Percentiles rank a stretch among this genome's conserved stretches.
Evolutionary conservation across 2,888 invertebrate genomes (phyloP).

Genomic region (Melanostoma mellinum): DNA sequence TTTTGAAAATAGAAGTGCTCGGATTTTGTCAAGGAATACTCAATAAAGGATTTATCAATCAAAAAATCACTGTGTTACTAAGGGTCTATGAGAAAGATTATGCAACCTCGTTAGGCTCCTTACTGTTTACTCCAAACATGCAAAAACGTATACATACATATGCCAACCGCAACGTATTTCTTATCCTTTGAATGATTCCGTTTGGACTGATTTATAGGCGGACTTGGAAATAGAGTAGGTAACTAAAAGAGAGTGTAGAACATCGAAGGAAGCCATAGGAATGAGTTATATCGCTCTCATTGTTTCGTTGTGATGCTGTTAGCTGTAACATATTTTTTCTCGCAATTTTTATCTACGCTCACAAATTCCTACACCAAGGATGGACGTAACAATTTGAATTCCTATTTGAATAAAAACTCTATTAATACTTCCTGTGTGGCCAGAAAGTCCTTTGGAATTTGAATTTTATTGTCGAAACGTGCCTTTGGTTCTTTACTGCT

Average conservation of each 20-base stretch:
- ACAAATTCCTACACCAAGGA: neutral
- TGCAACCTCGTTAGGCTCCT: too few species aligned
- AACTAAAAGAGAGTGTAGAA: conserved; percentile 36
- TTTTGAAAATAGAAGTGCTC: too few species aligned
- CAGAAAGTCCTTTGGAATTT: conserved; percentile 56
- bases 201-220: conserved; percentile 41
- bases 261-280: neutral
- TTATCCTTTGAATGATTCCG: neutral
- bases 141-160: too few species aligned
- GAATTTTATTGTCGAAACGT: conserved; percentile 65
- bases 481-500: conserved; percentile 28
- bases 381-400: conserved; percentile 33
- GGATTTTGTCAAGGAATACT: too few species aligned
- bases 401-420: conserved; percentile 81
- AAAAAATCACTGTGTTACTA: too few species aligned
- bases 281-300: conserved; percentile 31
- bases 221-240: conserved; percentile 24
- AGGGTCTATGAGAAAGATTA: too few species aligned
- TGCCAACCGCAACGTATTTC: too few species aligned
- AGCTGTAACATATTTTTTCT: conserved; percentile 31
- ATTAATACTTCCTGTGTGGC: conserved; percentile 79
- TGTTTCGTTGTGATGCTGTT: conserved; percentile 40
- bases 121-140: too few species aligned
- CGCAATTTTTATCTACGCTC: neutral
- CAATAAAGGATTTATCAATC: too few species aligned